phyloP scores from a whole-genome alignment of 2,797 vertebrate genomes.

The Hemibagrus guttatus region DNA sequence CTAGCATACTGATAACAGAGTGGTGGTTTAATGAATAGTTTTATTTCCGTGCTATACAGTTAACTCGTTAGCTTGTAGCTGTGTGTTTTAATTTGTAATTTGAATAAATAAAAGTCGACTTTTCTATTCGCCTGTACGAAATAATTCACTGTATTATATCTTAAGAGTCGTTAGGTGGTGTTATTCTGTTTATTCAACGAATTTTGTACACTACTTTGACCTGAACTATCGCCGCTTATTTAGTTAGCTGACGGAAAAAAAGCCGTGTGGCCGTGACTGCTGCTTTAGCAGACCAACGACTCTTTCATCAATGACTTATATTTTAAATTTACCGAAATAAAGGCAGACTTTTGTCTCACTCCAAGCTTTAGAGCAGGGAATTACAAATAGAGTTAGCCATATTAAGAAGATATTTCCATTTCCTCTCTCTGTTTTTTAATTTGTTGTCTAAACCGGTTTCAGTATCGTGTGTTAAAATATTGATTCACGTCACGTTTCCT shows the following conservation, averaged over 20 bases:
- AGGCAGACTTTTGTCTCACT: background rate
- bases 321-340: background rate
- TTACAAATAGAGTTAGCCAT: too few relatives aligned
- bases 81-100: background rate
- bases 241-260: background rate
- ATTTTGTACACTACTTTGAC: background rate
- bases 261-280: background rate
- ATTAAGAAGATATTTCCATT: background rate
- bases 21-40: background rate
- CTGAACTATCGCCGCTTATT: background rate
- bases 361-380: background rate
- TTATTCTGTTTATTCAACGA: background rate
- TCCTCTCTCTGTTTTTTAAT: background rate
- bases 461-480: background rate
- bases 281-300: background rate
- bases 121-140: background rate
- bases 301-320: background rate
- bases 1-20: too few relatives aligned
- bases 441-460: background rate
- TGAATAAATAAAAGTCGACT: background rate
- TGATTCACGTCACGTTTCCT: background rate
- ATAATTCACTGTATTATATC: background rate
- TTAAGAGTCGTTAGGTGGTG: background rate
- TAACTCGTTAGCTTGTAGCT: constrained; percentile 8
- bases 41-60: background rate